These are phyloP conservation scores for Rhynchotus rufescens DNA, from an alignment of 2,797 vertebrate genomes.

Conservation along the genomic window DNA sequence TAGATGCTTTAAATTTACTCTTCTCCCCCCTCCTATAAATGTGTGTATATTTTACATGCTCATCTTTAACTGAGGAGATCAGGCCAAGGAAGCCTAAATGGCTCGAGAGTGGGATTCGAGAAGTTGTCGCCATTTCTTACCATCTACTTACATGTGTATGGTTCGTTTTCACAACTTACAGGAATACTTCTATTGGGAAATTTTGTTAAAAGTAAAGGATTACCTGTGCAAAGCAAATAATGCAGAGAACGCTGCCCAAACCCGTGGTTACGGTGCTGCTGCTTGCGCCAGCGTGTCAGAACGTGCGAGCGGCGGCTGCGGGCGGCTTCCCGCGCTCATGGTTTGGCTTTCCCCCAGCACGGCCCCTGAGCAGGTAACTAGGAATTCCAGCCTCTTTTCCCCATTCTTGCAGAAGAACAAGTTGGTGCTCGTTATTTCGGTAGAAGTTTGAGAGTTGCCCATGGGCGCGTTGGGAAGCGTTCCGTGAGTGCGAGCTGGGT, in stretches of 20 bases:
- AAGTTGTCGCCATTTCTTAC: neutral
- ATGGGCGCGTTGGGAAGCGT: neutral
- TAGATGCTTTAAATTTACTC: neutral
- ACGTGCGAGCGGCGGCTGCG: neutral
- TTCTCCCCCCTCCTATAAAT: neutral
- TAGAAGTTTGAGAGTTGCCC: neutral
- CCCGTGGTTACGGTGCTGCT: neutral
- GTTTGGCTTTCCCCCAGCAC: neutral
- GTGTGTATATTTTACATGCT: neutral
- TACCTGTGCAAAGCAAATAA: neutral
- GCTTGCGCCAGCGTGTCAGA: neutral
- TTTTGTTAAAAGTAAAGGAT: constrained; percentile 23
- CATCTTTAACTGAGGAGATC: neutral
- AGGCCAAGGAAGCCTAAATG: neutral
- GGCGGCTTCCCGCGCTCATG: neutral
- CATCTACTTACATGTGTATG: neutral
- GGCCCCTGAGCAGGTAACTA: neutral
- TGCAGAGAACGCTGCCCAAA: neutral
- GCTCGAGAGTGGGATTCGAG: neutral
- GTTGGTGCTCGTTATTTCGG: neutral
- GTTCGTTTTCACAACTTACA: neutral
- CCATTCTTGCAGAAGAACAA: constrained; percentile 1
- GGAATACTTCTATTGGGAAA: constrained; percentile 31
- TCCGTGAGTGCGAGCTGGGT: fast-evolving
- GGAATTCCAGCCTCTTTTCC: neutral